Conservation (phyloP, 2,113 vertebrate genomes). For the Cephalopholis sonnerati region DNA sequence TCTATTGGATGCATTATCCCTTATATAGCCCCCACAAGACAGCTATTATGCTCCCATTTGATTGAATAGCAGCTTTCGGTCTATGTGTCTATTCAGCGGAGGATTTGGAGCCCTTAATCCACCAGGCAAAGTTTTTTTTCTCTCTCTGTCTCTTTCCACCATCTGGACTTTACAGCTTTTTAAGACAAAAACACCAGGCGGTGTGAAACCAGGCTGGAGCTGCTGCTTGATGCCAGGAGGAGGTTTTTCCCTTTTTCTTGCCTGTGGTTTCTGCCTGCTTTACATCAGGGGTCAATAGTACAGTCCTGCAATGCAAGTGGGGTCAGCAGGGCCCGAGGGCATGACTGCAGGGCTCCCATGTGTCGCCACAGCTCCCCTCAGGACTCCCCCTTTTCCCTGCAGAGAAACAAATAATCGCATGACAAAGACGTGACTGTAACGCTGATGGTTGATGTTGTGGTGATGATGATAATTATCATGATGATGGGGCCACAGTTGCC, state of each 20-base stretch:
- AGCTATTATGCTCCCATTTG: constrained; percentile 79
- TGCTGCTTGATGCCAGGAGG: constrained; percentile 68
- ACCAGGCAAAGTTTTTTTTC: constrained; percentile 79
- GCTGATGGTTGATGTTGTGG: constrained; percentile 21
- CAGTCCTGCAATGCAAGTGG: constrained; percentile 55
- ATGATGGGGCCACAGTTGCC: constrained; percentile 60
- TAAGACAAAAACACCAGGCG: constrained; percentile 82
- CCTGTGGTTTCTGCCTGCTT: constrained; percentile 59
- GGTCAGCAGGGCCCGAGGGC: constrained; percentile 31
- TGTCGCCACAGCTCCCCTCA: constrained; percentile 3
- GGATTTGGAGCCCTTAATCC: constrained; percentile 86
- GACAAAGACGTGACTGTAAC: constrained; percentile 46
- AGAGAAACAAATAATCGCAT: constrained; percentile 24
- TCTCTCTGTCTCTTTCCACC: constrained; percentile 71
- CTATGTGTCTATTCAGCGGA: constrained; percentile 80
- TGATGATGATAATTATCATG: constrained; percentile 21
- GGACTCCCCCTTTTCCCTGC: constrained; percentile 10
- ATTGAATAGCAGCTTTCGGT: constrained; percentile 78
- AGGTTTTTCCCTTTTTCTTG: constrained; percentile 23
- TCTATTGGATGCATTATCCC: constrained; percentile 75
- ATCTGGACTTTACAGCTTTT: constrained; percentile 86
- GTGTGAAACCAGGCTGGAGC: constrained; percentile 76
- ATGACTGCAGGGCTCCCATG: neutral
- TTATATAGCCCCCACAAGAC: constrained; percentile 67
- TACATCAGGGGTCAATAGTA: constrained; percentile 66